Percentiles rank a stretch among this genome's conserved stretches.
Evolutionary conservation across 1,140 invertebrate genomes (phyloP).

Genomic region (Goniozus legneri): DNA sequence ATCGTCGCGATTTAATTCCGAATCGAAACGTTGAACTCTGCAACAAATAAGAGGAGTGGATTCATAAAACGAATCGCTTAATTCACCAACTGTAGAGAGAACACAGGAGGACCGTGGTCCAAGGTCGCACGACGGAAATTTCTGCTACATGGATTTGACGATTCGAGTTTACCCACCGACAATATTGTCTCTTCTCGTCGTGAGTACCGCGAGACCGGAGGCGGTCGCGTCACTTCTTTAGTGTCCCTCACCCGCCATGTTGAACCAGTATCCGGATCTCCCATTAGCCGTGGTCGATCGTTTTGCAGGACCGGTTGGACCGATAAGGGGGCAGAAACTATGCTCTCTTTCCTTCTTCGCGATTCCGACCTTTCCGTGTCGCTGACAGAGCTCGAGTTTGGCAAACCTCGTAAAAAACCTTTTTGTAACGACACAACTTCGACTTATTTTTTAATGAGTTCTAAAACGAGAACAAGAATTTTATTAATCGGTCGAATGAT

Average conservation of each 20-base stretch:
- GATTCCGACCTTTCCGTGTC: too few relatives aligned
- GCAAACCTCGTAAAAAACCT: too few relatives aligned
- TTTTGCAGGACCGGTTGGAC: constrained; percentile 28
- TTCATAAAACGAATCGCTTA: too few relatives aligned
- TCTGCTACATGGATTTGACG: constrained; percentile 13
- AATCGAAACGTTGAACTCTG: too few relatives aligned
- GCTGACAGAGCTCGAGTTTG: too few relatives aligned
- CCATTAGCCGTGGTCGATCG: constrained; percentile 22
- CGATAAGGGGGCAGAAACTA: constrained; percentile 13
- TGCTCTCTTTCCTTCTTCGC: too few relatives aligned
- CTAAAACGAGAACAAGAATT: not conserved
- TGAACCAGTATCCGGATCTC: constrained; percentile 29
- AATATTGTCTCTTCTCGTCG: constrained; percentile 17
- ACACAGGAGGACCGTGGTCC: too few relatives aligned
- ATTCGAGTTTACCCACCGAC: constrained; percentile 18
- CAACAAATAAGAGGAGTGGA: too few relatives aligned
- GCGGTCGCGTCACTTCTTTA: constrained; percentile 15
- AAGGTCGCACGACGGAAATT: constrained; percentile 9
- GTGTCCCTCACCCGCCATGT: constrained; percentile 21
- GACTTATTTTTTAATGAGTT: too few relatives aligned
- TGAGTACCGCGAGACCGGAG: constrained; percentile 1
- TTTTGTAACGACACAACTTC: too few relatives aligned
- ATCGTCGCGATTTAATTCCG: too few relatives aligned
- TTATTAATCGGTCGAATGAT: not conserved
- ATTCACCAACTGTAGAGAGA: too few relatives aligned